Percentiles rank a stretch among this genome's conserved stretches.
These are phyloP conservation scores for Sebastes itinus DNA, from an alignment of 2,797 vertebrate genomes.

Conservation along the genomic window DNA sequence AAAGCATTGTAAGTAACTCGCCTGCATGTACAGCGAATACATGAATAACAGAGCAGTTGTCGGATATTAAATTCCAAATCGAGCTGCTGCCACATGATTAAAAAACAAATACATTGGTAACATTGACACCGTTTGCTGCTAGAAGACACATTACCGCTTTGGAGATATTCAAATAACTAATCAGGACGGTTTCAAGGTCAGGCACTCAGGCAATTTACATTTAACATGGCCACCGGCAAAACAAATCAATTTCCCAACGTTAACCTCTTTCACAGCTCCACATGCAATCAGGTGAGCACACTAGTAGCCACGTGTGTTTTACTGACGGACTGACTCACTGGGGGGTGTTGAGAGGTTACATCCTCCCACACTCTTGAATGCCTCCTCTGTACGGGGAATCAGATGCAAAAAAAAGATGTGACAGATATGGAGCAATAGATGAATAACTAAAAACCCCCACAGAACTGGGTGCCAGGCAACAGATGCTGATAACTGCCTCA, in stretches of 20 bases:
- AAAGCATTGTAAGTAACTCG: neutral
- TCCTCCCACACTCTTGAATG: conserved; percentile 50
- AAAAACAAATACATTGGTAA: conserved; percentile 32
- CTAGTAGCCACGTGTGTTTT: conserved; percentile 14
- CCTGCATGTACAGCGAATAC: conserved; percentile 1
- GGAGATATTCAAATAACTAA: conserved; percentile 63
- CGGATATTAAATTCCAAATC: conserved; percentile 21
- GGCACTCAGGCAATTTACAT: conserved; percentile 54
- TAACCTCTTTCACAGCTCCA: conserved; percentile 9
- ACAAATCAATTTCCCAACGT: conserved; percentile 65
- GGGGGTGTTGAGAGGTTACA: conserved; percentile 48
- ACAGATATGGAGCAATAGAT: conserved; percentile 74
- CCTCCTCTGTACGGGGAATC: conserved; percentile 53
- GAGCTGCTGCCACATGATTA: conserved; percentile 35
- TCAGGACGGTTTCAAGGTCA: conserved; percentile 64
- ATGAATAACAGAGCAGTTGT: conserved; percentile 14
- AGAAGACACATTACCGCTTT: conserved; percentile 35
- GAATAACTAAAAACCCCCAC: conserved; percentile 68
- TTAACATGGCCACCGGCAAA: conserved; percentile 58
- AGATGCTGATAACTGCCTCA: conserved; percentile 78
- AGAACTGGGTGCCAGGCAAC: conserved; percentile 77
- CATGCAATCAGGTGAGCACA: conserved; percentile 51
- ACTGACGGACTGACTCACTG: conserved; percentile 47
- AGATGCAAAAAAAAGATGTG: conserved; percentile 57
- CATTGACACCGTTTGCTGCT: conserved; percentile 31